Evolutionary conservation across 92 coral and sea anemone species (phyloP).

Genomic region (Pocillopora grandis): DNA sequence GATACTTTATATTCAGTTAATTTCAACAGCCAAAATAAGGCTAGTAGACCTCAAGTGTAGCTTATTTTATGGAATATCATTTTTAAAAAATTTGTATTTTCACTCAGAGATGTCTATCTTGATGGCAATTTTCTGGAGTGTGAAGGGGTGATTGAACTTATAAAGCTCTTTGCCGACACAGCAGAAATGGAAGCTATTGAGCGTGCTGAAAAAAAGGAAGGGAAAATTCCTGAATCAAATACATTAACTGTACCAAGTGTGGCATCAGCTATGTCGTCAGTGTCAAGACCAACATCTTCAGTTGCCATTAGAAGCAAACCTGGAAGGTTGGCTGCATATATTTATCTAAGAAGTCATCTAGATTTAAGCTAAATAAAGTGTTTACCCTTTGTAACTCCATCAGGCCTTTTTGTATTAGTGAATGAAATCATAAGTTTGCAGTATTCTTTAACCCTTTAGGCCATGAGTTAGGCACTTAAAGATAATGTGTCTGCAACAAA

Average conservation of each 20-base stretch:
- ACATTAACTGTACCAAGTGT: slow-evolving; percentile 67
- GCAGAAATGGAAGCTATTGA: slow-evolving; percentile 99
- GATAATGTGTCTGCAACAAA: no score
- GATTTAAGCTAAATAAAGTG: no score
- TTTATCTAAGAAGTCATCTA: no score
- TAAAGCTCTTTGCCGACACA: slow-evolving; percentile 91
- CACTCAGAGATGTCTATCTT: slow-evolving; percentile 83
- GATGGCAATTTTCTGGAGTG: slow-evolving; percentile 95
- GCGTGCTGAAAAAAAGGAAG: slow-evolving; percentile 67
- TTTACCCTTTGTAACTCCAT: no score
- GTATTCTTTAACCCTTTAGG: no score
- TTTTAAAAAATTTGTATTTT: no score
- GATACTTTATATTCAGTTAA: no score
- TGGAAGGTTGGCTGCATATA: slow-evolving; percentile 34
- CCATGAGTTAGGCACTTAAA: no score
- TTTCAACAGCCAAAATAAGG: no score
- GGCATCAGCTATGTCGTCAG: slow-evolving; percentile 70
- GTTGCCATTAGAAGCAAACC: slow-evolving; percentile 66
- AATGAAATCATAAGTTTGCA: no score
- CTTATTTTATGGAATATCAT: neutral
- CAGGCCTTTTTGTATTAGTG: no score
- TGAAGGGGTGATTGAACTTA: slow-evolving; percentile 92
- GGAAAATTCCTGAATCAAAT: slow-evolving; percentile 37
- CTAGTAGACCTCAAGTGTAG: no score
- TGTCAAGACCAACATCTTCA: slow-evolving; percentile 74